Conservation (phyloP, 1,140 invertebrate species). For the Sogatella furcifera region DNA sequence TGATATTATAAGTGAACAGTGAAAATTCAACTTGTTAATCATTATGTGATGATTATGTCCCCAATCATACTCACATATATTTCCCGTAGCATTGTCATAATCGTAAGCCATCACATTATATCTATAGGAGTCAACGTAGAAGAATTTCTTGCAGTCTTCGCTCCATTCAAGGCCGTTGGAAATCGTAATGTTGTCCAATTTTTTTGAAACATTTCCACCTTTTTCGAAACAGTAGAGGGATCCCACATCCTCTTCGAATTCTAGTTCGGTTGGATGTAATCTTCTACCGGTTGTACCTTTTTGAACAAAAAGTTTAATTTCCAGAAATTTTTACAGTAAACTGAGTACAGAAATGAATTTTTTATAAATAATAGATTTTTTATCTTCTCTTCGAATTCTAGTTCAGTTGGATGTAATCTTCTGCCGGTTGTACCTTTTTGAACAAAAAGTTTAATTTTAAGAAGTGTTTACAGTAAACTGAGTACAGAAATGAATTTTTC, state of each 20-base stretch:
- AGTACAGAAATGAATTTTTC: no score
- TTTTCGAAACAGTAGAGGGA: neutral
- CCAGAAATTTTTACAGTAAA: no score
- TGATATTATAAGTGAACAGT: no score
- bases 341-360: no score
- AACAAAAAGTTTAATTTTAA: no score
- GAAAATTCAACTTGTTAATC: no score
- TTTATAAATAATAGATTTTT: no score
- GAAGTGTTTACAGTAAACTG: no score
- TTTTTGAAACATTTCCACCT: neutral
- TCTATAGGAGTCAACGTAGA: conserved; percentile 19
- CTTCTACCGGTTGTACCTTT: neutral
- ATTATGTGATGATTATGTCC: neutral
- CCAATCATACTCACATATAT: conserved; percentile 15
- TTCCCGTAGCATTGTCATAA: conserved; percentile 10
- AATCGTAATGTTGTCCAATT: conserved; percentile 18
- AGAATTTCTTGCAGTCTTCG: conserved; percentile 30
- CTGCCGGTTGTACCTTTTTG: no score
- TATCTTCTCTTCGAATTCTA: no score
- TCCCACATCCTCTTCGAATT: neutral
- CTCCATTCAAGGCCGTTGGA: conserved; percentile 41
- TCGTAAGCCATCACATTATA: conserved; percentile 10
- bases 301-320: neutral
- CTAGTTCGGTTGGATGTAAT: neutral
- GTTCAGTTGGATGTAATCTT: no score